Base-by-base conservation (phyloP, 2,797 vertebrate genomes). In the Phalanger gymnotis region DNA sequence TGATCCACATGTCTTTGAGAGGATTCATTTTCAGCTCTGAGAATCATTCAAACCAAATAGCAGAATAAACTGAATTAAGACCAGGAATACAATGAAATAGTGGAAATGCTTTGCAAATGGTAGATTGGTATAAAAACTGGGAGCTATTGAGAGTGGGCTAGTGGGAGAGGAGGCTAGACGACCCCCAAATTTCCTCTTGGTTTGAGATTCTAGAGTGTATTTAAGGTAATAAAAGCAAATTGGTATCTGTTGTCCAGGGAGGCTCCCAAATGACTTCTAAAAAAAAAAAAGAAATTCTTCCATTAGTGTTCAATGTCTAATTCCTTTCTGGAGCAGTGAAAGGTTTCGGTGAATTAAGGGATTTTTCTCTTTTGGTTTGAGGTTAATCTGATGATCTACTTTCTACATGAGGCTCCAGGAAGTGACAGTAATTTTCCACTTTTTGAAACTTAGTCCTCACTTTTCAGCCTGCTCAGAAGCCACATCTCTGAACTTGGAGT, bases 381-480 rank as follows among this genome's bases (percentile, higher is more conserved):
- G 95, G 97, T 97, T 97, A 97, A 97, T 97, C 92, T 96, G 96
- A 94, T 95, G 93, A 95, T 97, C 61, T 54, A 95, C 96, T 94
- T 96, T 92, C 96, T 96, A 96, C 51, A 58, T 28, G 2, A 25
- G 90, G 58, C 96, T 97, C 93, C 61, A 91, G 96, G 89, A 94
- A 97, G 87, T 96, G 94, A 95, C 91, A 92, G 90, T 95, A 73
- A 97, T 97, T 97, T 97, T 96, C 95, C 89, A 95, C 94, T 91
- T 96, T 96, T 95, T 92, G 95, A 96, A 97, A 92, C 92, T 93
- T 96, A 93, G 73, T 93, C 58, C 40, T 96, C 90, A 61, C 61
- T 92, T 95, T 94, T 95, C 94, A 94, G 93, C 58, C 90, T 53
- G 54, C 87, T 96, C 93, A 54, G 81, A 92, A 54, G 81, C 93